phyloP scores from a whole-genome alignment of 2,797 vertebrate species.

The Mastacembelus armatus region DNA sequence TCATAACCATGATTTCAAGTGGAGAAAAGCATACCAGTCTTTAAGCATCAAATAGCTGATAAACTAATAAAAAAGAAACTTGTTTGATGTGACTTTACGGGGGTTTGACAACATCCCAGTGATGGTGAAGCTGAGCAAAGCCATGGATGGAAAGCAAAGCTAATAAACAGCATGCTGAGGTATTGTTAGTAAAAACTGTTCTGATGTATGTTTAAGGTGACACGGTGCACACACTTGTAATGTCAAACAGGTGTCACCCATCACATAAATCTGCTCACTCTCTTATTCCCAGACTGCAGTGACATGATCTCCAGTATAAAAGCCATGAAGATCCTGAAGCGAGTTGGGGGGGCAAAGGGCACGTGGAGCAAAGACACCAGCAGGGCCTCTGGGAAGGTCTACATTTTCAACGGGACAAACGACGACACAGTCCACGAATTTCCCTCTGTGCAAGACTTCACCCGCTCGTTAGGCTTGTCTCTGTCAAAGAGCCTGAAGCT shows the following conservation, averaged over 20 bases:
- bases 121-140: no score
- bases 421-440: conserved; percentile 90
- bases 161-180: no score
- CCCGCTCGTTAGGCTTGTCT: conserved; percentile 86
- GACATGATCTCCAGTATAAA: conserved; percentile 94
- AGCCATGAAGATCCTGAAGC: conserved; percentile 98
- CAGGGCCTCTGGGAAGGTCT: conserved; percentile 87
- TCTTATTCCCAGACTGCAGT: conserved; percentile 87
- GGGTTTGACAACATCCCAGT: no score
- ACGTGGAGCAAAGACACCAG: conserved; percentile 93
- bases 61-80: no score
- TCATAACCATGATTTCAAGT: no score
- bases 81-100: no score
- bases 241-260: not conserved
- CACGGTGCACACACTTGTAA: no score
- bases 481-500: conserved; percentile 88
- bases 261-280: not conserved
- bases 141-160: no score
- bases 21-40: no score
- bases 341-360: conserved; percentile 88
- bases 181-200: no score
- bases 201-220: no score
- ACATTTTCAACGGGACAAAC: conserved; percentile 90
- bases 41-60: no score
- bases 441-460: conserved; percentile 89